Conservation (phyloP, 35 echinoderm and acorn worm species). For the Nesometra sesokonis region DNA sequence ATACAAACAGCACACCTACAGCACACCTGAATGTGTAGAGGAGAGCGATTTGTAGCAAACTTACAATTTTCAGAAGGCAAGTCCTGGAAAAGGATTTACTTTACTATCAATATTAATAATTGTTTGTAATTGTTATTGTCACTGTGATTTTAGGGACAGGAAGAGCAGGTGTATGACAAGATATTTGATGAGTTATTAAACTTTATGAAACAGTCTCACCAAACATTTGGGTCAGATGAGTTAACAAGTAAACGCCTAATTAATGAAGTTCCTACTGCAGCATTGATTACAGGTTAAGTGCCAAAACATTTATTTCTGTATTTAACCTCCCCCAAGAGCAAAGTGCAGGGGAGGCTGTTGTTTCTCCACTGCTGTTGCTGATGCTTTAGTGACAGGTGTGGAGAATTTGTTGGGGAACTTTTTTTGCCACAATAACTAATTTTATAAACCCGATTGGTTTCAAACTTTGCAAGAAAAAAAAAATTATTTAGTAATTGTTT, state of each 20-base stretch:
- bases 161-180: slow-evolving; percentile 58
- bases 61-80: too few species aligned
- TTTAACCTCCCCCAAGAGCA: too few species aligned
- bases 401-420: neutral
- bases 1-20: too few species aligned
- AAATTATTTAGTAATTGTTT: too few species aligned
- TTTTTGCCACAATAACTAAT: neutral
- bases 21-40: too few species aligned
- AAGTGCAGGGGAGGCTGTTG: too few species aligned
- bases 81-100: too few species aligned
- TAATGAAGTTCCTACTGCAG: slow-evolving; percentile 77
- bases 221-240: slow-evolving; percentile 9
- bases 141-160: slow-evolving; percentile 35
- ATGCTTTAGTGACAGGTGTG: neutral
- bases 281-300: slow-evolving; percentile 77
- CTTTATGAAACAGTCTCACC: slow-evolving; percentile 62
- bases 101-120: too few species aligned
- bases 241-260: neutral
- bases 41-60: too few species aligned
- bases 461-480: too few species aligned
- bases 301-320: too few species aligned
- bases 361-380: too few species aligned
- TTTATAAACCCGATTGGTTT: neutral
- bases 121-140: neutral
- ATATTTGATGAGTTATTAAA: slow-evolving; percentile 74